Evolutionary conservation across 35 echinoderm and acorn worm species (phyloP).

Genomic region (Lytechinus variegatus): DNA sequence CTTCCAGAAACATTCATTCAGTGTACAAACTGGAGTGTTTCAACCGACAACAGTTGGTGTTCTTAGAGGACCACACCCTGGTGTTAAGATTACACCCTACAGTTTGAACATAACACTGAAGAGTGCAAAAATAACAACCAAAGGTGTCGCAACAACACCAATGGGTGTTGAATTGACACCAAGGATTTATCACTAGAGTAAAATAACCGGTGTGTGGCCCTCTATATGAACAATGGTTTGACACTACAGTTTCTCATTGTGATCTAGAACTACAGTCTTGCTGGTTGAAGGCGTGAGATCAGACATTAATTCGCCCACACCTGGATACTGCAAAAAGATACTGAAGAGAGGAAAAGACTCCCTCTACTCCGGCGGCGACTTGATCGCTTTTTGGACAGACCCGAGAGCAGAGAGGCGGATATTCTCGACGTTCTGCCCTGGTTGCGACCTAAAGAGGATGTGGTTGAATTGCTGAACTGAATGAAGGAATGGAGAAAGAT

Average conservation of each 20-base stretch:
- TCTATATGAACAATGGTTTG: no score
- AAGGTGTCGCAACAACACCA: no score
- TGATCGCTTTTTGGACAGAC: conserved; percentile 8
- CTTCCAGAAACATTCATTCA: background rate
- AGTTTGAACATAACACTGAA: no score
- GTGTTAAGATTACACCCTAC: no score
- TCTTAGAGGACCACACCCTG: no score
- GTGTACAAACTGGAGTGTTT: no score
- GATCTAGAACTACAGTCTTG: background rate
- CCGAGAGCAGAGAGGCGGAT: background rate
- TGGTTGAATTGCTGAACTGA: background rate
- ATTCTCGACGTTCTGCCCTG: background rate
- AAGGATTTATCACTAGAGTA: no score
- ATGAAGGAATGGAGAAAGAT: background rate
- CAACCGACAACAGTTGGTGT: no score
- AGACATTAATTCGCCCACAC: background rate
- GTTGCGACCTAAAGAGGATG: background rate
- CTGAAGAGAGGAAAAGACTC: background rate
- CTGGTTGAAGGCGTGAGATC: background rate
- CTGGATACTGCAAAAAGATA: background rate
- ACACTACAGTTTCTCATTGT: no score
- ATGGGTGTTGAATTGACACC: no score
- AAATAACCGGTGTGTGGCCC: no score
- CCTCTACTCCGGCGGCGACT: background rate
- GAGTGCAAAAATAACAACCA: no score